Conservation (phyloP, 1,140 invertebrate genomes). For the Penaeus japonicus region DNA sequence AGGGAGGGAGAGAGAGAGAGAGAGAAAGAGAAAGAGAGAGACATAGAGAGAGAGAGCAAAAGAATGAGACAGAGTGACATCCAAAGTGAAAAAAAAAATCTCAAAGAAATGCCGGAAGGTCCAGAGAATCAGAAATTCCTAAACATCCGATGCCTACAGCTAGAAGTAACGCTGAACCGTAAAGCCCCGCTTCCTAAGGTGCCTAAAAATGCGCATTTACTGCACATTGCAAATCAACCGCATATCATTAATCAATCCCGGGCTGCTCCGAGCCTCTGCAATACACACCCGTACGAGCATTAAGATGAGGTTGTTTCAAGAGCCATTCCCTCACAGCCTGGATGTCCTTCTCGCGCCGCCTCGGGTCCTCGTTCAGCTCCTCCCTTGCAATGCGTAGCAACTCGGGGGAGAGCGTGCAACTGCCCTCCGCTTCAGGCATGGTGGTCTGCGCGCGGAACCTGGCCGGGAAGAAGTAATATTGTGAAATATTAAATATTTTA, state of each 20-base stretch:
- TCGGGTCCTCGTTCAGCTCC: conserved; percentile 76
- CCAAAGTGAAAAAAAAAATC: too few relatives aligned
- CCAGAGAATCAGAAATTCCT: too few relatives aligned
- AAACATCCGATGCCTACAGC: too few relatives aligned
- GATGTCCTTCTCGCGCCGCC: conserved; percentile 73
- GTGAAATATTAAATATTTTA: too few relatives aligned
- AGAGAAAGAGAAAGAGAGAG: too few relatives aligned
- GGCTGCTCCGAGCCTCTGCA: neutral
- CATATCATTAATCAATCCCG: neutral
- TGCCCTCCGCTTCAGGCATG: conserved; percentile 32
- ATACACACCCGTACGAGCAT: conserved; percentile 71
- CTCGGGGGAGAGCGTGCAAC: conserved; percentile 56
- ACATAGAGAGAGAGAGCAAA: too few relatives aligned
- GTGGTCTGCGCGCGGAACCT: neutral
- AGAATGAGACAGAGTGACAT: too few relatives aligned
- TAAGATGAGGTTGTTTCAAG: conserved; percentile 76
- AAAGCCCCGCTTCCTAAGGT: too few relatives aligned
- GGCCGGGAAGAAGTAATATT: neutral
- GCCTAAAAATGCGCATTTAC: neutral
- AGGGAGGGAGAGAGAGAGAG: too few relatives aligned
- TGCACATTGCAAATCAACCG: neutral
- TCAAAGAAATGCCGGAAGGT: too few relatives aligned
- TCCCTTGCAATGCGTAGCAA: conserved; percentile 66
- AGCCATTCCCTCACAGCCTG: conserved; percentile 75
- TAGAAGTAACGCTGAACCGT: too few relatives aligned